Evolutionary conservation across 2,113 vertebrate species (phyloP).

Genomic region (Propithecus coquereli): DNA sequence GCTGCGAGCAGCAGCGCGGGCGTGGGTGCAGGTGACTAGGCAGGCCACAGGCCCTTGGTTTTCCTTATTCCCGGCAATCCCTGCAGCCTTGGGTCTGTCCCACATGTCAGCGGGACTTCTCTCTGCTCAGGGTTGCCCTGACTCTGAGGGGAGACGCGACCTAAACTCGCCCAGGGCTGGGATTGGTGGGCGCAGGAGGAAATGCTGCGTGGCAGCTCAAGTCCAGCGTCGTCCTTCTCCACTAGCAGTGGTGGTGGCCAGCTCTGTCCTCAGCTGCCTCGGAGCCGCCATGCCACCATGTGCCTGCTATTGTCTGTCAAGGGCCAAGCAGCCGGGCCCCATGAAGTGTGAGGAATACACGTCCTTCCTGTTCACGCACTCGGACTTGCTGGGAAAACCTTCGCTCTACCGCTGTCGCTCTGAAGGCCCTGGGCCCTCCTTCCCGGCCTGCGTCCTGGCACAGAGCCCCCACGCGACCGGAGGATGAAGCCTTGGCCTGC

Average conservation of each 20-base stretch:
- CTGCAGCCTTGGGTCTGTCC: no score
- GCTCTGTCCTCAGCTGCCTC: neutral
- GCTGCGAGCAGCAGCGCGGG: fast-evolving
- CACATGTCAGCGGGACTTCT: neutral
- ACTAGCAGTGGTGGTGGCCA: neutral
- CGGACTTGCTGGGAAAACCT: neutral
- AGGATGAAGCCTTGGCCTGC: neutral
- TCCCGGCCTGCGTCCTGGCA: neutral
- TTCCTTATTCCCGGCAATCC: no score
- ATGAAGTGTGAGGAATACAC: neutral
- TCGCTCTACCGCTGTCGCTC: neutral
- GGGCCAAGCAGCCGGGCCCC: neutral
- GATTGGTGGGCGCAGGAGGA: no score
- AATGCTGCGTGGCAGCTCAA: neutral
- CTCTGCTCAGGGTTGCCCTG: neutral
- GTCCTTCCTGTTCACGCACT: neutral
- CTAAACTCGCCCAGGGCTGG: neutral
- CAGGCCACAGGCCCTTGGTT: neutral
- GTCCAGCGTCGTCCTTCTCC: neutral
- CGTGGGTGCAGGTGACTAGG: neutral
- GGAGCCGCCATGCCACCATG: neutral
- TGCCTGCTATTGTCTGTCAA: neutral
- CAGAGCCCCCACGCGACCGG: neutral
- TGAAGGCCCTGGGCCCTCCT: neutral
- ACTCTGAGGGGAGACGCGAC: neutral